phyloP scores from a whole-genome alignment of 2,888 invertebrate species.

The Zelleria hepariella region DNA sequence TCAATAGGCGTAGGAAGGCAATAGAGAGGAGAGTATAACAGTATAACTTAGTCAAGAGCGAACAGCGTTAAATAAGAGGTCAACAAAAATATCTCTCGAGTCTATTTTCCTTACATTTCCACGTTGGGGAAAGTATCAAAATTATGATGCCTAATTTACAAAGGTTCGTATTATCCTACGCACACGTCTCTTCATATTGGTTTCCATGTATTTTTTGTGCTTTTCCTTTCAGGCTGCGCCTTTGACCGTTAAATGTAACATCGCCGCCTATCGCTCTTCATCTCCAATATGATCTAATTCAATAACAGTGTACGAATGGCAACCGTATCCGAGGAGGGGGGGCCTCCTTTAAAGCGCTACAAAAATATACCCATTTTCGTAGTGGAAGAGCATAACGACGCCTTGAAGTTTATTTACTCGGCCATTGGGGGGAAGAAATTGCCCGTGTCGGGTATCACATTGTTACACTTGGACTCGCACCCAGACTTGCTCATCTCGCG shows the following conservation, averaged over 20 bases:
- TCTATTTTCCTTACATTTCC: too few relatives aligned
- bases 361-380: conserved; percentile 81
- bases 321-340: conserved; percentile 2
- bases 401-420: conserved; percentile 82
- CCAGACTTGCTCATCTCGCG: conserved; percentile 91
- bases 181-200: not conserved
- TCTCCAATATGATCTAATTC: not conserved
- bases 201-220: not conserved
- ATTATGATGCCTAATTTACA: not conserved
- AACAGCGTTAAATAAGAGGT: not conserved
- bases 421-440: conserved; percentile 86
- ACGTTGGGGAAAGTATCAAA: not conserved
- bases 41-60: conserved; percentile 12
- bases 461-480: conserved; percentile 93
- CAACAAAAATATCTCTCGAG: too few relatives aligned
- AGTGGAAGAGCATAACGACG: conserved; percentile 86
- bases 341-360: conserved; percentile 50
- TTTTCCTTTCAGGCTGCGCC: not conserved
- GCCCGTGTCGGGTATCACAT: conserved; percentile 79
- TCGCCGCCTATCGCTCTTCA: not conserved
- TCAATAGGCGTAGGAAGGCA: conserved; percentile 9
- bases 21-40: not conserved
- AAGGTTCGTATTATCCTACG: not conserved
- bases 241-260: not conserved
- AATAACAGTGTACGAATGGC: not conserved